phyloP scores from a whole-genome alignment of 2,888 invertebrate genomes.

The Luperina testacea region DNA sequence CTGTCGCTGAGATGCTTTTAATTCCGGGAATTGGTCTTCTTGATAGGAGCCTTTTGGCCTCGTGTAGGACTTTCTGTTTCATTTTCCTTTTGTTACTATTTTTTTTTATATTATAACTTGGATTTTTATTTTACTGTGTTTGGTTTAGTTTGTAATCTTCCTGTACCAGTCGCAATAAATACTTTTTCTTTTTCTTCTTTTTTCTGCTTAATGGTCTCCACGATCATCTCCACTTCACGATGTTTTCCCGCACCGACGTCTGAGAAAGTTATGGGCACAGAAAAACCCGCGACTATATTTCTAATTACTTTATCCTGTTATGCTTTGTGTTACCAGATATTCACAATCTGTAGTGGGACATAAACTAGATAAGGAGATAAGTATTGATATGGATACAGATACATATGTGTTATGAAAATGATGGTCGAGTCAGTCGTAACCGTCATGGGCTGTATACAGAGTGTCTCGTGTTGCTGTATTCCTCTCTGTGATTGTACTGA shows the following conservation, averaged over 20 bases:
- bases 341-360: constrained; percentile 9
- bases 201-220: no score
- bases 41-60: no score
- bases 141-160: no score
- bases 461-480: constrained; percentile 34
- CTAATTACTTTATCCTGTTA: constrained; percentile 31
- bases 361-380: constrained; percentile 27
- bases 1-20: no score
- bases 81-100: no score
- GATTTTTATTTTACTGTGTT: no score
- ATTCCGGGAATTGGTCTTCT: no score
- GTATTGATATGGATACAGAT: constrained; percentile 19
- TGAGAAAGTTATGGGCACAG: neutral
- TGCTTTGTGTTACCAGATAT: neutral
- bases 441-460: constrained; percentile 29
- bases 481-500: constrained; percentile 15
- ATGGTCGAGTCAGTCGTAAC: neutral
- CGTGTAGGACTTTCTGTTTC: no score
- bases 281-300: neutral
- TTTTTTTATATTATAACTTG: no score
- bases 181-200: no score
- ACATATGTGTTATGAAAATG: constrained; percentile 17
- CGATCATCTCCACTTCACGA: no score
- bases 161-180: no score
- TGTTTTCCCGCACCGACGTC: neutral